Percentiles rank a stretch among this genome's conserved stretches.
These are phyloP conservation scores for Scotopteryx bipunctaria DNA, from an alignment of 2,888 invertebrate genomes.

Conservation along the genomic window DNA sequence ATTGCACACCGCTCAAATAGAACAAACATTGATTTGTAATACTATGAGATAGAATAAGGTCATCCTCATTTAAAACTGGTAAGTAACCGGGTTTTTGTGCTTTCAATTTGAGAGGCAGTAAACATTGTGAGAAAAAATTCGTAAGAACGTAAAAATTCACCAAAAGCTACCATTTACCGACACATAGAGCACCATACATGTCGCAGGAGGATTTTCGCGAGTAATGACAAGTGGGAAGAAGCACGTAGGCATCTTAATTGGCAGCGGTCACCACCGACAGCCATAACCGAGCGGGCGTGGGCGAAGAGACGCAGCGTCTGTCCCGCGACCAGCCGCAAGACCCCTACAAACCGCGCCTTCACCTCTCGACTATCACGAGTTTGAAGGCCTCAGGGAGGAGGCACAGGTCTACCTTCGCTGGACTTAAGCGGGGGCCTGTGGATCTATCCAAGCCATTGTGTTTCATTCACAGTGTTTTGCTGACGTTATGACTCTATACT, in stretches of 20 bases:
- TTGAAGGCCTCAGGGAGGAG: constrained; percentile 32
- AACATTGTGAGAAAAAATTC: constrained; percentile 4
- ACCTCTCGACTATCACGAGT: constrained; percentile 20
- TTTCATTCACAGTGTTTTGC: constrained; percentile 77
- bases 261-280: constrained; percentile 72
- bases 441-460: constrained; percentile 63
- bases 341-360: constrained; percentile 44
- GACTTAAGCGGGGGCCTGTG: constrained; percentile 48
- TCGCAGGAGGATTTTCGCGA: constrained; percentile 73
- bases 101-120: not conserved
- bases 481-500: constrained; percentile 58
- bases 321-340: constrained; percentile 51
- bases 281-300: constrained; percentile 76
- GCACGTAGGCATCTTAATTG: constrained; percentile 81
- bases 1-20: too few species aligned
- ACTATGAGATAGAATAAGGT: too few species aligned
- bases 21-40: too few species aligned
- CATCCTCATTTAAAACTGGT: too few species aligned
- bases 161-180: constrained; percentile 39
- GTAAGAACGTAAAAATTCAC: constrained; percentile 39
- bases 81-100: too few species aligned
- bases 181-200: constrained; percentile 51
- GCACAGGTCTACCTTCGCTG: constrained; percentile 48
- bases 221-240: constrained; percentile 76
- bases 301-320: constrained; percentile 73